Base-by-base conservation (phyloP, 2,797 vertebrate species). In the Varecia variegata region DNA sequence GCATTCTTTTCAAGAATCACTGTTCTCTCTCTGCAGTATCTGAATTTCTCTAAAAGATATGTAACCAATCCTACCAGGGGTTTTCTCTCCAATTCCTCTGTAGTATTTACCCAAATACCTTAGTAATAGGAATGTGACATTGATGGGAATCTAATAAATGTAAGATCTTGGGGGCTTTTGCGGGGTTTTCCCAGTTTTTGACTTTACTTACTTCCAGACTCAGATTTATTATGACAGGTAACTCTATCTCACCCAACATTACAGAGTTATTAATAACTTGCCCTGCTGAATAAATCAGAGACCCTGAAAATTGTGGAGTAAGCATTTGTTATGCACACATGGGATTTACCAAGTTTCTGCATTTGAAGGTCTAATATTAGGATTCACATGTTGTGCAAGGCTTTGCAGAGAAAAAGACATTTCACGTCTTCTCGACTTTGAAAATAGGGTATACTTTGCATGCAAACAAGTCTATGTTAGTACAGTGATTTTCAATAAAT, bases 311-410 rank as follows among this genome's bases (percentile, higher is more conserved):
- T 32, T 94, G 95, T 85, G 23, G 97, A 98, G 96, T 97, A 97
- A 97, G 97, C 97, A 92, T 89, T 97, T 97, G 95, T 89, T 94
- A 94, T 90, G 83, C 95, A 93, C 94, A 95, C 90, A 67, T 93
- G 97, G 95, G 94, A 96, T 95, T 98, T 97, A 93, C 95, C 91
- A 56, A 84, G 94, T 92, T 96, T 94, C 86, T 1, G 3, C 86
- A 87, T 96, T 90, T 97, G 96, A 97, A 97, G 97, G 82, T 97
- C 95, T 97, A 97, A 97, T 97, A 97, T 97, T 97, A 97, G 96
- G 96, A 98, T 96, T 96, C 97, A 96, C 88, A 91, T 15, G 35
- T 81, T 89, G 91, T 93, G 91, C 86, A 38, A 70, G 56, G 45
- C 80, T 96, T 94, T 93, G 88, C 92, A 87, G 87, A 96, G 65